These are phyloP conservation scores for Minunthozetes semirufus DNA, from an alignment of 2,888 invertebrate species.

Conservation along the genomic window DNA sequence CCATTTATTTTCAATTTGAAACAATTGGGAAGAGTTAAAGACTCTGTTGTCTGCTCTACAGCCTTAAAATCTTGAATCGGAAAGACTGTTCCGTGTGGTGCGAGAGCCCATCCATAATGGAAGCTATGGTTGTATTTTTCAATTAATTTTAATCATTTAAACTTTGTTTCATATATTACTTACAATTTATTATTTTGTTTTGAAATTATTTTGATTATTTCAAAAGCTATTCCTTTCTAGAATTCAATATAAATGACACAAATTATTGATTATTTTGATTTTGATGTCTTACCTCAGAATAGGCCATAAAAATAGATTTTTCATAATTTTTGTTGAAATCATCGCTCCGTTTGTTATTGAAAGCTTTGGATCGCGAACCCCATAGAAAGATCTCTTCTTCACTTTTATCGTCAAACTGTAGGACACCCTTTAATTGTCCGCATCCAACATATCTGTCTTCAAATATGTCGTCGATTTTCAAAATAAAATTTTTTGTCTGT, in stretches of 20 bases:
- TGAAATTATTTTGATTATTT: not conserved
- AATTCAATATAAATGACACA: not conserved
- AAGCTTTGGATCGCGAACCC: not conserved
- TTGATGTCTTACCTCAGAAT: not conserved
- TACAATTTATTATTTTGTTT: not conserved
- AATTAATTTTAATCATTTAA: not conserved
- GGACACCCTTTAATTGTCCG: not conserved
- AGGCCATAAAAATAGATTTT: not conserved
- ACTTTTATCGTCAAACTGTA: not conserved
- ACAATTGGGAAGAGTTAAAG: not conserved
- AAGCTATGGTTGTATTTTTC: not conserved
- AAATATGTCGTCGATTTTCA: not conserved
- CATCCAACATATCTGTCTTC: conserved; percentile 15
- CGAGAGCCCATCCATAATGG: not conserved
- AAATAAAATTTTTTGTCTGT: not conserved
- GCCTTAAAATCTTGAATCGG: not conserved
- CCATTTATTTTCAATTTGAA: conserved; percentile 1
- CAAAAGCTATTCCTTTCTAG: conserved; percentile 22
- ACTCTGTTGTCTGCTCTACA: not conserved
- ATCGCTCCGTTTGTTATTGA: not conserved
- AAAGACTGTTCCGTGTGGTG: not conserved
- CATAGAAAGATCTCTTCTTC: not conserved
- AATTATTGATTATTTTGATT: not conserved
- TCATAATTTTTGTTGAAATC: not conserved
- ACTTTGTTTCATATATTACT: not conserved